Base-by-base conservation (phyloP, 2,888 invertebrate species). In the Meteorus colon region DNA sequence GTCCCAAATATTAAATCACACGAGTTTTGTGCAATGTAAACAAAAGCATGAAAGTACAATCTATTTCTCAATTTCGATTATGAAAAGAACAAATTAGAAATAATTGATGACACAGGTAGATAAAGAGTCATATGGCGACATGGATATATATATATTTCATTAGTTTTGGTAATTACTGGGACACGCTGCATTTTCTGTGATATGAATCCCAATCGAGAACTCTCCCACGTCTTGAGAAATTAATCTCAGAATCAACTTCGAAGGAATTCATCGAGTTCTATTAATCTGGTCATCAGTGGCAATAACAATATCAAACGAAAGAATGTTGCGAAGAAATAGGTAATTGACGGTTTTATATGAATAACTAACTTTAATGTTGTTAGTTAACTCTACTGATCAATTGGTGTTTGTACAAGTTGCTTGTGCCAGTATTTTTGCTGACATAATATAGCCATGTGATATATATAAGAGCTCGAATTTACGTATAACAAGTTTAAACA, bases 241-340 rank as follows among this genome's bases (percentile, higher is more conserved):
- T 12, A 12, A 12, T 41, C 34, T 4, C 34, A 41, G 6, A 41
- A n/a, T n/a, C n/a, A 41, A 10, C 2, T 41, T 41, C 8, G 12
- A 41, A 8, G 8, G 16, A 48, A n/a, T 4, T n/a, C n/a, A 24
- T 55, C 4, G 19, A 55, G 19, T 55, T 19, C 19, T 8, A 2
- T 4, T 19, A 1, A 70, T 37, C 31, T 8, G 55, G 8, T 70
- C n/a, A 12, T 55, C 34, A 51, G n/a, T 8, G 34, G 31, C 37
- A 59, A 6, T 41, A 12, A 12, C 12, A 12, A 16, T 63, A 24
- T 41, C 24, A 19, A 41, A 37, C 8, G 10, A 34, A 69, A 77
- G 59, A 37, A 77, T 77, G 77, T 71, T 77, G 45, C 71, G 77
- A 29, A 68, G 74, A 67, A 74, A 74, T 62, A 77, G 77, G 77